A percentile compares a stretch with the other conserved stretches of the same genome.
Conservation (phyloP, 2,888 invertebrate species). For the Schizaphis graminum region DNA sequence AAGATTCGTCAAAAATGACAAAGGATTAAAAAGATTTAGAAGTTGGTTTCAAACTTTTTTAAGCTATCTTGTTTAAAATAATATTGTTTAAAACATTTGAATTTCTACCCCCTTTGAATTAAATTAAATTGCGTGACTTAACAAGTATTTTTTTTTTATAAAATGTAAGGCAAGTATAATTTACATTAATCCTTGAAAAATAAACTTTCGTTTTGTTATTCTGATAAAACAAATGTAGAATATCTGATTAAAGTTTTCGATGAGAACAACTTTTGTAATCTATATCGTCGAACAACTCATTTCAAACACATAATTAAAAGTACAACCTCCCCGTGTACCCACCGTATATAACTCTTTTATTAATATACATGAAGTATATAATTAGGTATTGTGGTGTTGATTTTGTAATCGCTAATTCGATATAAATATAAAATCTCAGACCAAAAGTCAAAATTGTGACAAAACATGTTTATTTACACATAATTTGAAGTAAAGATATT, state of each 20-base stretch:
- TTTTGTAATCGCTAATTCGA: not conserved
- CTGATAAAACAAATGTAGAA: not conserved
- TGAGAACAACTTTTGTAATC: not conserved
- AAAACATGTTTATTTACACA: not conserved
- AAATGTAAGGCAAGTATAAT: constrained; percentile 17
- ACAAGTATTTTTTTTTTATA: constrained; percentile 29
- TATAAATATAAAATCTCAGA: not conserved
- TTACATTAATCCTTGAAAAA: not conserved
- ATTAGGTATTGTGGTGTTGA: not conserved
- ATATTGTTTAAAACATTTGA: constrained; percentile 21
- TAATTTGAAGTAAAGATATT: not conserved
- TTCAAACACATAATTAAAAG: not conserved
- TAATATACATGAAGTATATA: not conserved
- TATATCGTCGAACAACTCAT: not conserved
- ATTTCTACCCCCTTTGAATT: constrained; percentile 26
- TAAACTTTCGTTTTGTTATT: not conserved
- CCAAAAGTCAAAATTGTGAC: not conserved
- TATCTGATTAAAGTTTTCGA: not conserved
- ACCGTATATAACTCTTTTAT: not conserved
- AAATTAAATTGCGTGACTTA: constrained; percentile 33
- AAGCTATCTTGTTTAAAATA: not conserved
- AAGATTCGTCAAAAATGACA: not conserved
- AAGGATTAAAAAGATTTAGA: not conserved
- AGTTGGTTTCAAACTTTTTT: not conserved
- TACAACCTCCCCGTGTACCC: not conserved